These are phyloP conservation scores for Lepidochitona cinerea DNA, from an alignment of 2,888 invertebrate species.

Conservation along the genomic window DNA sequence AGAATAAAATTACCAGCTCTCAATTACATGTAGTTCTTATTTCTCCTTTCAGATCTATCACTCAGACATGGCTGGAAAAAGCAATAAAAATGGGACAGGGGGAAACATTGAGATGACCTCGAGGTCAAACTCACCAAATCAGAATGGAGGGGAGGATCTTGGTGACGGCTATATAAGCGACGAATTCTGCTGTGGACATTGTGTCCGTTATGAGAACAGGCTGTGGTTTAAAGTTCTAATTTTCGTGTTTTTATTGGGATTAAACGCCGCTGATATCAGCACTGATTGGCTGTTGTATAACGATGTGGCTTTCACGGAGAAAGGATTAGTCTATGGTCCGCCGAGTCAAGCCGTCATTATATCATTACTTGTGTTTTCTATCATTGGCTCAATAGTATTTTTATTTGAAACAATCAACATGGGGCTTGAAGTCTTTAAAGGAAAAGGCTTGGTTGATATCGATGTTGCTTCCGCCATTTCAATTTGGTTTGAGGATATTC, in stretches of 20 bases:
- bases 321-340: constrained; percentile 24
- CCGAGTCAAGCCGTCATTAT: background rate
- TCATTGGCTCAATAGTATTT: constrained; percentile 17
- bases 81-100: too few relatives aligned
- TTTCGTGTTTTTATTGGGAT: background rate
- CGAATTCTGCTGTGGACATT: background rate
- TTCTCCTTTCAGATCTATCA: too few relatives aligned
- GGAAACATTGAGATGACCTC: too few relatives aligned
- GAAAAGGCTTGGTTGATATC: background rate
- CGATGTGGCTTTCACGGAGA: constrained; percentile 13
- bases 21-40: too few relatives aligned
- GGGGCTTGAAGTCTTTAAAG: constrained; percentile 10
- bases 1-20: too few relatives aligned
- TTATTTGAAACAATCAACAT: constrained; percentile 9
- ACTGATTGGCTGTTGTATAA: constrained; percentile 24
- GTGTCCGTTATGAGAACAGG: background rate
- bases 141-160: too few relatives aligned
- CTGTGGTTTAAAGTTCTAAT: background rate
- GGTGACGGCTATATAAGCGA: too few relatives aligned
- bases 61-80: too few relatives aligned
- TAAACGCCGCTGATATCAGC: background rate
- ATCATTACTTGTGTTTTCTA: constrained; percentile 6
- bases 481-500: constrained; percentile 23
- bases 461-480: background rate
- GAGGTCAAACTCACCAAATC: too few relatives aligned